phyloP scores from a whole-genome alignment of 2,797 vertebrate genomes.

The Premnoplex brunnescens region DNA sequence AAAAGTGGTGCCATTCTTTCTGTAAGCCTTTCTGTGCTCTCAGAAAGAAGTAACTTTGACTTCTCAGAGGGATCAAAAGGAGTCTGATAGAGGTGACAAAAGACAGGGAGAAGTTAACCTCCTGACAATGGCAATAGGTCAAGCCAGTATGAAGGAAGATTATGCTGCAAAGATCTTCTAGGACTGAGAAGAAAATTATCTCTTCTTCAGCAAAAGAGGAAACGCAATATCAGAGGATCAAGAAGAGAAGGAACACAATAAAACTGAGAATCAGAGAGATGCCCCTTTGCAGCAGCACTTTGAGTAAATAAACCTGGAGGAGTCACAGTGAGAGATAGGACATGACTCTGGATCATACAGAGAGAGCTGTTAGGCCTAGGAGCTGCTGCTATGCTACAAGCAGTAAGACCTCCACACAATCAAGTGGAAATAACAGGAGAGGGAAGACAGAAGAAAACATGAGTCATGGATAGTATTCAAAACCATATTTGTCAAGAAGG shows the following conservation, averaged over 20 bases:
- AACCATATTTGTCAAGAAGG: neutral
- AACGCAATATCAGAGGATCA: neutral
- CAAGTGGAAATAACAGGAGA: neutral
- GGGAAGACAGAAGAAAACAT: neutral
- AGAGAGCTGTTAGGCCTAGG: neutral
- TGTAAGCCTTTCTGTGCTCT: neutral
- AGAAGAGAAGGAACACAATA: neutral
- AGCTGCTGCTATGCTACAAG: neutral
- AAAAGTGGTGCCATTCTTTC: slow-evolving; percentile 4
- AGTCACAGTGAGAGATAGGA: neutral
- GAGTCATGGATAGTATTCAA: neutral
- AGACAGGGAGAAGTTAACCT: slow-evolving; percentile 54
- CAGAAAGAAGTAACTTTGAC: slow-evolving; percentile 41
- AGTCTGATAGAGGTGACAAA: slow-evolving; percentile 20
- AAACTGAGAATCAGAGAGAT: neutral
- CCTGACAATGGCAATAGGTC: slow-evolving; percentile 33
- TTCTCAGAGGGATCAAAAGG: slow-evolving; percentile 30
- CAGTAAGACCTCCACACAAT: neutral
- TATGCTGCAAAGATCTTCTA: neutral
- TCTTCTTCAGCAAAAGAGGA: slow-evolving; percentile 20
- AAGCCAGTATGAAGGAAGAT: slow-evolving; percentile 24
- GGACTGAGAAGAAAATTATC: slow-evolving; percentile 13
- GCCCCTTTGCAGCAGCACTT: neutral
- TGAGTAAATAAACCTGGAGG: slow-evolving; percentile 8
- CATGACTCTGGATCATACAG: neutral